Evolutionary conservation across 2,797 vertebrate genomes (phyloP), one percentile per base, ranked within the genome.

Genomic region (Microtus agrestis): DNA sequence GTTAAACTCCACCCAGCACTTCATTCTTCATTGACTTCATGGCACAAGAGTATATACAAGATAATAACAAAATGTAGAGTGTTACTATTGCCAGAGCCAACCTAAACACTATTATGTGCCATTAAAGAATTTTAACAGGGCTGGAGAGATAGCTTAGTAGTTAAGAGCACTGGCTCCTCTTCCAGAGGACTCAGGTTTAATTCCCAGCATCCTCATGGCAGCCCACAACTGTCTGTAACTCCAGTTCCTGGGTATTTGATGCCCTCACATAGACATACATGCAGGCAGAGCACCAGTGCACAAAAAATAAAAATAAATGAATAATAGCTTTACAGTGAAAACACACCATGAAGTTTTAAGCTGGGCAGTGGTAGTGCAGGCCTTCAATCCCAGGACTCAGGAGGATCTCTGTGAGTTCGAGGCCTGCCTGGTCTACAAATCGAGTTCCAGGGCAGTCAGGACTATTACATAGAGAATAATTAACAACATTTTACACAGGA

Each of bases 41-140:
- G 29, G 15, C 81, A 61, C 69, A 17, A 65, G 96, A 86, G 59
- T 54, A 77, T 89, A 17, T 46, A 63, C n/a, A 90, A 93, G 93
- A 87, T 93, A 87, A 93, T 12, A n/a, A 43, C 11, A 14, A 90
- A 21, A 0, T 71, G 54, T 69, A 73, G 23, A 56, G 46, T 46
- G 1, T 84, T 84, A 31, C n/a, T 88, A 5, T 61, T 93, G 25
- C 86, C 67, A 56, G 37, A 92, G 84, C 91, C 77, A 91, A 85
- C 25, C 23, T 61, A 51, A 88, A 61, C 15, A 67, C 37, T 59
- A 25, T 4, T 37, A 65, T 61, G 43, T 76, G 8, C 40, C 73
- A 43, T 73, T 46, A 73, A 59, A 88, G 78, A 88, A 43, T 48
- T 87, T 95, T 87, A 69, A 79, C 40, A 86, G 4, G 69, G n/a